Conservation (phyloP, 2,797 vertebrate species). For the Onychomys arenicola region DNA sequence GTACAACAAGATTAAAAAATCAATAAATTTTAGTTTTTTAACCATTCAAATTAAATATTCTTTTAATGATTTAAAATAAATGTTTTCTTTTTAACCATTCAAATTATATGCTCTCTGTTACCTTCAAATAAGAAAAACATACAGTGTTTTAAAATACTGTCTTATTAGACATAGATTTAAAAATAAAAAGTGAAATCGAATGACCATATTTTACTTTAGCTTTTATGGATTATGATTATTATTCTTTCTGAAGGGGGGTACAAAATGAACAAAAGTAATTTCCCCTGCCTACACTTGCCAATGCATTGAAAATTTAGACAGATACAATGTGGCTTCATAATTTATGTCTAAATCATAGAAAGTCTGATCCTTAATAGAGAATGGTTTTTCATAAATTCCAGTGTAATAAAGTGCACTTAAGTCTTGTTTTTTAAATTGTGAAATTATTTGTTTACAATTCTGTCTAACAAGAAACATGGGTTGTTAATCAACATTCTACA, state of each 20-base stretch:
- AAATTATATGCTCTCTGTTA: background rate
- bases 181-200: background rate
- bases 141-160: background rate
- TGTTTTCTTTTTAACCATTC: background rate
- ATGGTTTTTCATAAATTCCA: background rate
- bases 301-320: slow-evolving; percentile 16
- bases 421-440: slow-evolving; percentile 36
- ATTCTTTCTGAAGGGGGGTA: background rate
- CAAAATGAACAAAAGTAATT: background rate
- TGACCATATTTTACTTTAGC: background rate
- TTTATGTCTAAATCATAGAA: background rate
- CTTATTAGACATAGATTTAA: background rate
- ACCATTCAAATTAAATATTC: background rate
- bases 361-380: background rate
- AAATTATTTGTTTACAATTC: slow-evolving; percentile 12
- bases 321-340: background rate
- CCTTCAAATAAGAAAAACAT: background rate
- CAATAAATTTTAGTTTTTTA: background rate
- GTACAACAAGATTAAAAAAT: background rate
- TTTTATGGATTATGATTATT: background rate
- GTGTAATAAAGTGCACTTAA: background rate
- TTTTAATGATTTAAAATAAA: background rate
- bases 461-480: background rate
- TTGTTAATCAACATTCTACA: background rate
- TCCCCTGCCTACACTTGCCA: background rate